phyloP scores from a whole-genome alignment of 2,888 invertebrate genomes.

The Hedya salicella region DNA sequence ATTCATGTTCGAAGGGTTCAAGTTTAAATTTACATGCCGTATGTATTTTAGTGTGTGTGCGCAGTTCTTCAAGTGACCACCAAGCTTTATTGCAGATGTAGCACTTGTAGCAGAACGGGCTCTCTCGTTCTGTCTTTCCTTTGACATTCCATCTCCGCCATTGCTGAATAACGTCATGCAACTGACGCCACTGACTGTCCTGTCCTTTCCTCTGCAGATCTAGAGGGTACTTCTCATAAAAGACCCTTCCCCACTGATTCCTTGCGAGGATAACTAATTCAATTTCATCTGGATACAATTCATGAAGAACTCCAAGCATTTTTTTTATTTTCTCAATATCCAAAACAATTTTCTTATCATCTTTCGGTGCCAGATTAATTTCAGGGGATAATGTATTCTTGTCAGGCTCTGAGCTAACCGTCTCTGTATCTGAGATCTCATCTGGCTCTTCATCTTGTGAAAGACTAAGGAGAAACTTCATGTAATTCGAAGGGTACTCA shows the following conservation, averaged over 20 bases:
- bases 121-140: conserved; percentile 42
- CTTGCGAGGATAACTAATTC: conserved; percentile 23
- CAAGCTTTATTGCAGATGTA: conserved; percentile 59
- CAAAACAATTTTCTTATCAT: not conserved
- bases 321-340: conserved; percentile 14
- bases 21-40: conserved; percentile 34
- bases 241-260: conserved; percentile 47
- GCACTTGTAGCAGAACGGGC: conserved; percentile 64
- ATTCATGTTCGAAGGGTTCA: conserved; percentile 48
- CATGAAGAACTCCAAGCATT: not conserved
- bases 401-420: too few species aligned
- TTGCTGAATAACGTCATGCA: conserved; percentile 48
- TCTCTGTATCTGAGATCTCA: too few species aligned
- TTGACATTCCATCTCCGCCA: conserved; percentile 47
- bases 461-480: too few species aligned
- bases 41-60: conserved; percentile 54
- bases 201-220: not conserved
- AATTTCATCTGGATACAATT: conserved; percentile 9
- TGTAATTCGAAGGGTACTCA: too few species aligned
- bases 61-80: conserved; percentile 61
- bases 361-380: not conserved
- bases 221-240: conserved; percentile 44
- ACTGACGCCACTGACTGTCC: conserved; percentile 44
- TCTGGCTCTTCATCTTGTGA: too few species aligned
- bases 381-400: too few species aligned